These are phyloP conservation scores for Trochalopteron elliotii DNA, from an alignment of 2,113 vertebrate species.

Conservation along the genomic window DNA sequence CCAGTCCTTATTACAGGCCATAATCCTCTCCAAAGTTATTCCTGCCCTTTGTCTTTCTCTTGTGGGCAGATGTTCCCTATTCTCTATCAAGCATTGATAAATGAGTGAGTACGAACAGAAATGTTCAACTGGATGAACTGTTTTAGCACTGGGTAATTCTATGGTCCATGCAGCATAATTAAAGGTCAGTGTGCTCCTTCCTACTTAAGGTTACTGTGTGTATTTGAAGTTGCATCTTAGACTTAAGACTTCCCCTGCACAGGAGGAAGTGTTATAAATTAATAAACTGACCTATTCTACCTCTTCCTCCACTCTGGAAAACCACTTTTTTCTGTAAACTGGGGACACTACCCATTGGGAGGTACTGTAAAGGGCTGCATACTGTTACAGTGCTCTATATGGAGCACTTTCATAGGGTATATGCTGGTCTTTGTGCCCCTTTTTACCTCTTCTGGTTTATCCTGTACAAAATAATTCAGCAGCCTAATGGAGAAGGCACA, in stretches of 20 bases:
- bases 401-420: neutral
- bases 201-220: neutral
- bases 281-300: neutral
- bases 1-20: neutral
- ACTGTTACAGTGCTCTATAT: neutral
- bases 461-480: conserved; percentile 43
- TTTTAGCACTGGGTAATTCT: neutral
- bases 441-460: neutral
- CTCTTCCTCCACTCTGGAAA: neutral
- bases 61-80: neutral
- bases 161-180: neutral
- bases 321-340: neutral
- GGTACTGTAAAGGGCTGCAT: neutral
- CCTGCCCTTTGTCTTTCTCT: neutral
- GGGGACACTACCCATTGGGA: neutral
- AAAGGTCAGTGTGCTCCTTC: neutral
- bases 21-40: neutral
- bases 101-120: neutral
- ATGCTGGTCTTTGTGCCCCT: neutral
- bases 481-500: conserved; percentile 48
- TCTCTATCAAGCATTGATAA: neutral
- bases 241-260: neutral
- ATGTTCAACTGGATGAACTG: neutral
- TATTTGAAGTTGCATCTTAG: neutral
- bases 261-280: neutral